Conservation (phyloP, 2,888 invertebrate genomes). For the Callinectes sapidus region DNA sequence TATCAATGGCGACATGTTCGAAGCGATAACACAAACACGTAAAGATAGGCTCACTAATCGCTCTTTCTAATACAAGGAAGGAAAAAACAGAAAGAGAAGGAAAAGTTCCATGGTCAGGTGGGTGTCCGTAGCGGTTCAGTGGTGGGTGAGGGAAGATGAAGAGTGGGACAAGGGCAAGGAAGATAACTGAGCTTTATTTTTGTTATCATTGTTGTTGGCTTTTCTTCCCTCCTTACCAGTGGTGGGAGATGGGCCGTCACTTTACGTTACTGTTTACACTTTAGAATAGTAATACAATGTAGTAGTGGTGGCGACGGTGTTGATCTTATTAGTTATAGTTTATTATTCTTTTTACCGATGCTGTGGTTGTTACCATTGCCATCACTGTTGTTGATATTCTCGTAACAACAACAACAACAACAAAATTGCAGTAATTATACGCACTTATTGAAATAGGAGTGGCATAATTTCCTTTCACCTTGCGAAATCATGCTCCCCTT, state of each 20-base stretch:
- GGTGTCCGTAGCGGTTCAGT: background rate
- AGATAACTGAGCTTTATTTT: too few relatives aligned
- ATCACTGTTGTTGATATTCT: too few relatives aligned
- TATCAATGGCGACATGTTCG: background rate
- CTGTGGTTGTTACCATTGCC: too few relatives aligned
- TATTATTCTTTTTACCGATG: too few relatives aligned
- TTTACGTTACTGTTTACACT: background rate
- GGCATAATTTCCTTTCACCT: slow-evolving; percentile 7
- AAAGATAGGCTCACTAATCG: background rate
- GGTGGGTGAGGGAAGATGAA: too few relatives aligned
- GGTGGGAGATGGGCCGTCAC: background rate
- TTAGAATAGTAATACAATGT: background rate
- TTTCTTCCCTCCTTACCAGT: background rate
- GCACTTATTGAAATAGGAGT: background rate
- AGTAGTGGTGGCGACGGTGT: background rate
- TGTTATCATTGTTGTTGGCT: too few relatives aligned
- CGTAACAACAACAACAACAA: too few relatives aligned
- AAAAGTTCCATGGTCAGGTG: background rate
- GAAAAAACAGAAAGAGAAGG: background rate
- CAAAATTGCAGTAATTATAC: background rate
- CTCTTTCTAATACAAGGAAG: background rate
- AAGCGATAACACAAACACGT: background rate
- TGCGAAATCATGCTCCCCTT: background rate
- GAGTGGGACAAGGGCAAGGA: too few relatives aligned
- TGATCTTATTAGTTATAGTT: too few relatives aligned